Conservation (phyloP, 23 tunicate genomes). For the Diplosoma virens region DNA sequence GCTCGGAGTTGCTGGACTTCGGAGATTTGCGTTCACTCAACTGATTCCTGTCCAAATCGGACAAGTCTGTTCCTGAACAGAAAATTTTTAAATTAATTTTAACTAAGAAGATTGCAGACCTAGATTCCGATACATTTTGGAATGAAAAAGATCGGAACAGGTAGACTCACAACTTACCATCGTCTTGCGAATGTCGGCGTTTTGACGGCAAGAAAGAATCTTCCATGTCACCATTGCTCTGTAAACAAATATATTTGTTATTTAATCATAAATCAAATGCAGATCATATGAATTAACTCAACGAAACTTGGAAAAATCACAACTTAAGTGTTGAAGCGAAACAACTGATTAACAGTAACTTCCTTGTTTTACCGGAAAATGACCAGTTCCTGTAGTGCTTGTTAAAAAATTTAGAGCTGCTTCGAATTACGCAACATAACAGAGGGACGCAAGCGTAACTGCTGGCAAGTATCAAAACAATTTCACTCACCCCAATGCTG, state of each 20-base stretch:
- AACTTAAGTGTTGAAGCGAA: too few relatives aligned
- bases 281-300: too few relatives aligned
- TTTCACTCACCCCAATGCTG: slow-evolving; percentile 7
- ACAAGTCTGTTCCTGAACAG: neutral
- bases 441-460: too few relatives aligned
- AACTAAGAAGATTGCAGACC: neutral
- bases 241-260: neutral
- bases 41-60: neutral
- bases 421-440: too few relatives aligned
- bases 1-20: neutral
- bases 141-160: neutral
- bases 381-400: neutral
- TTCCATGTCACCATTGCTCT: neutral
- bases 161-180: neutral
- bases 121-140: neutral
- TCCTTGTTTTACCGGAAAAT: neutral
- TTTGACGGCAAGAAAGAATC: slow-evolving; percentile 14
- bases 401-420: too few relatives aligned
- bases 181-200: slow-evolving; percentile 32
- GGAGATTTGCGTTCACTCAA: neutral
- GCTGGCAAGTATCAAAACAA: neutral
- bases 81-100: neutral
- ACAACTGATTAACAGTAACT: too few relatives aligned
- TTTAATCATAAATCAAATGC: too few relatives aligned
- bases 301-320: too few relatives aligned